These are phyloP conservation scores for Chloroceryle inda DNA, from an alignment of 2,797 vertebrate species.

Conservation along the genomic window DNA sequence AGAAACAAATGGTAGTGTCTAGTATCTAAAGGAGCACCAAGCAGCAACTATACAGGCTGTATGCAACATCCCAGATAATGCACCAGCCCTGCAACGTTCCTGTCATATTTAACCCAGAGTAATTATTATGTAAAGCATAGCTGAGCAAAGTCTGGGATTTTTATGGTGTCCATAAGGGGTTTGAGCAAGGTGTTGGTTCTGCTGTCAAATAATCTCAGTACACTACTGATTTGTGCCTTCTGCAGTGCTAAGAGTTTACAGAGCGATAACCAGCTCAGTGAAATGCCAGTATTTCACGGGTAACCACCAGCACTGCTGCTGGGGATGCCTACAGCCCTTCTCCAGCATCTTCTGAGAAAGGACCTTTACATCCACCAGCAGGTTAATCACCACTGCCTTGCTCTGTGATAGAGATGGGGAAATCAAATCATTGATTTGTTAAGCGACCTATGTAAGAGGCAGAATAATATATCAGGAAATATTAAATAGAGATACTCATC, in stretches of 20 bases:
- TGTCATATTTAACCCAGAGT: not conserved
- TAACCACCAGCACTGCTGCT: not conserved
- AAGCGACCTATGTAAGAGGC: not conserved
- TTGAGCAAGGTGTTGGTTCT: not conserved
- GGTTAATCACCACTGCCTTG: not conserved
- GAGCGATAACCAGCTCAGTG: not conserved
- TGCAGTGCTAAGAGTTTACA: not conserved
- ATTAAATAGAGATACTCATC: not conserved
- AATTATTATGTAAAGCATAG: not conserved
- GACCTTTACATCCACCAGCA: not conserved
- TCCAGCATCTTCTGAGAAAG: not conserved
- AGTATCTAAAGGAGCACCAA: not conserved
- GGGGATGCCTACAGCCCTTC: not conserved
- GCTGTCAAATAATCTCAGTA: not conserved
- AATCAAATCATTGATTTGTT: not conserved
- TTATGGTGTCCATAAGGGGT: not conserved
- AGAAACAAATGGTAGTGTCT: not conserved
- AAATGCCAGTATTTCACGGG: not conserved
- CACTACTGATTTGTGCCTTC: fast-evolving
- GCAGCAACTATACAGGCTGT: not conserved
- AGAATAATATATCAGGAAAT: not conserved
- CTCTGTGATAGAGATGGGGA: not conserved
- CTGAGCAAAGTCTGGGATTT: not conserved
- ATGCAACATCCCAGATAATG: not conserved
- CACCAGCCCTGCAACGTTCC: not conserved